Evolutionary conservation across 2,113 vertebrate genomes (phyloP).

Genomic region (Capricornis sumatraensis): DNA sequence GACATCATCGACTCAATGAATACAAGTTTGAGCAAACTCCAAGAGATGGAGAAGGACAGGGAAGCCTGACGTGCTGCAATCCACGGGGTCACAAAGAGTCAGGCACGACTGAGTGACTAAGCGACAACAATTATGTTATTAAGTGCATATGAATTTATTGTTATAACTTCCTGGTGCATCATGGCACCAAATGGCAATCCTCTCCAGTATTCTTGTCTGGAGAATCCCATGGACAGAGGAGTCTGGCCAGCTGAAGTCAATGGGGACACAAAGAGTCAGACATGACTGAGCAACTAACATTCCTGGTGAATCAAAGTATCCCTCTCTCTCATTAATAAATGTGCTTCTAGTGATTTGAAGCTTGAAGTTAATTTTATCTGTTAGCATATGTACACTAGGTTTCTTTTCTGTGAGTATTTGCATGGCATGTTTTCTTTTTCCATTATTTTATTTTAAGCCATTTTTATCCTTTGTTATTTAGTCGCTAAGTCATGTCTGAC

Average conservation of each 20-base stretch:
- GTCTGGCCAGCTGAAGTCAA: neutral
- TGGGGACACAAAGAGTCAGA: rapidly evolving
- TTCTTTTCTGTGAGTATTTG: neutral
- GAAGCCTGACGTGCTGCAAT: neutral
- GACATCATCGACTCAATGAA: neutral
- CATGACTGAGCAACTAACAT: neutral
- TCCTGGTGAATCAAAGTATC: neutral
- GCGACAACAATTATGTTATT: neutral
- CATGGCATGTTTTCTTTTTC: neutral
- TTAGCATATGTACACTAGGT: neutral
- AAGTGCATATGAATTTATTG: neutral
- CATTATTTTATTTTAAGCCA: neutral
- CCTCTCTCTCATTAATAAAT: neutral
- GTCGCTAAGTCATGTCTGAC: neutral
- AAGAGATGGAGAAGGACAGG: neutral
- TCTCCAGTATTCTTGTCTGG: neutral
- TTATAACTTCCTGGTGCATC: neutral
- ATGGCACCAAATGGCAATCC: neutral
- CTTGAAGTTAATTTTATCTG: neutral
- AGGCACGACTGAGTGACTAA: neutral
- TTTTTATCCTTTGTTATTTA: neutral
- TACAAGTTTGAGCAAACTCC: neutral
- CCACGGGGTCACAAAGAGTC: neutral
- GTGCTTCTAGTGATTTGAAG: neutral
- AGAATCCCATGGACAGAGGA: neutral